phyloP scores from a whole-genome alignment of 2,113 vertebrate genomes.

The Charadrius vociferus region DNA sequence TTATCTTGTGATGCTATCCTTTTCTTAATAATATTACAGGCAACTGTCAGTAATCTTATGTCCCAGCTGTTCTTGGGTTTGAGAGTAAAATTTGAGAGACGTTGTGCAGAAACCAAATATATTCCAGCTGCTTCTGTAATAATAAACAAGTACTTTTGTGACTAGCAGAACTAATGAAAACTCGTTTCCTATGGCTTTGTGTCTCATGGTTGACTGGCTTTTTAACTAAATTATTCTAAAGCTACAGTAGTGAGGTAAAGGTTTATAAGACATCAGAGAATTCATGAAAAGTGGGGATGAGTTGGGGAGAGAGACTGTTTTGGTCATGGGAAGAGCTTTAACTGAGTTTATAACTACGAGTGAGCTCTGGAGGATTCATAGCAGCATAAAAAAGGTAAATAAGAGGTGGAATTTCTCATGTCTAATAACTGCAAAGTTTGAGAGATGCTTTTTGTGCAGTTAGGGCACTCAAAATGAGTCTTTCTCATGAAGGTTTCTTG shows the following conservation, averaged over 20 bases:
- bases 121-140: constrained; percentile 35
- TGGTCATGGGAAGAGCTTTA: not conserved
- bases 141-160: constrained; percentile 50
- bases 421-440: not conserved
- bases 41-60: not conserved
- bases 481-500: not conserved
- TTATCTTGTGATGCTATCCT: not conserved
- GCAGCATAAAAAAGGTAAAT: not conserved
- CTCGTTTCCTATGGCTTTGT: constrained; percentile 17
- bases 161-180: constrained; percentile 59
- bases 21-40: not conserved
- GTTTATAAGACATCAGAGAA: not conserved
- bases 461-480: not conserved
- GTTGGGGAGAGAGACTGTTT: not conserved
- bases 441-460: not conserved
- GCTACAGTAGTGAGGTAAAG: not conserved
- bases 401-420: not conserved
- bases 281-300: not conserved
- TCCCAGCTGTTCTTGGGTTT: constrained; percentile 27
- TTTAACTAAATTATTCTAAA: constrained; percentile 37
- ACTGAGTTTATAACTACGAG: not conserved
- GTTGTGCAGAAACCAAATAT: constrained; percentile 7
- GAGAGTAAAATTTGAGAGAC: not conserved
- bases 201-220: constrained; percentile 10
- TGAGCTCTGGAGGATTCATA: not conserved